Conservation (phyloP, 2,888 invertebrate genomes). For the Leucoma salicis region DNA sequence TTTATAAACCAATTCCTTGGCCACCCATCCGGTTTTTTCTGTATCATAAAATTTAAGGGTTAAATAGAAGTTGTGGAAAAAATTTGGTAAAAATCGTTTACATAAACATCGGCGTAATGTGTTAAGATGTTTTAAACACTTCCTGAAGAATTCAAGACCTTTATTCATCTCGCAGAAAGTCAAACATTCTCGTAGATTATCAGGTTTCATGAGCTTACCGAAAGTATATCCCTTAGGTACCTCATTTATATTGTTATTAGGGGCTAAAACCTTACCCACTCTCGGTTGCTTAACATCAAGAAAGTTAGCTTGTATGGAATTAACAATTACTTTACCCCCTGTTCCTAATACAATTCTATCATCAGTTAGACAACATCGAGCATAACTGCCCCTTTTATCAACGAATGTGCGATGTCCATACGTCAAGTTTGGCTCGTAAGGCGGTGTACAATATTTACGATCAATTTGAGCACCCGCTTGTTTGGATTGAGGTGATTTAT, state of each 20-base stretch:
- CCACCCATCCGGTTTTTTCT: slow-evolving; percentile 69
- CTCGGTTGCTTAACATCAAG: slow-evolving; percentile 51
- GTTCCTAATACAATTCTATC: slow-evolving; percentile 58
- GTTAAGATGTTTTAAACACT: slow-evolving; percentile 72
- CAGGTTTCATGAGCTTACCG: slow-evolving; percentile 66
- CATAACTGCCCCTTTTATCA: slow-evolving; percentile 73
- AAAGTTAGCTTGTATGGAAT: slow-evolving; percentile 65
- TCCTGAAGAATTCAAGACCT: slow-evolving; percentile 58
- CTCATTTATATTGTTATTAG: slow-evolving; percentile 70
- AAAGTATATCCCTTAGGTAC: slow-evolving; percentile 72
- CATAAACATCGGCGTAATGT: slow-evolving; percentile 56
- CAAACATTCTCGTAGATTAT: slow-evolving; percentile 71
- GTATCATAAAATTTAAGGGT: slow-evolving; percentile 57
- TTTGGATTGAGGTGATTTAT: slow-evolving; percentile 51
- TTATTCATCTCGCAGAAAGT: slow-evolving; percentile 54
- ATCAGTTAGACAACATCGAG: slow-evolving; percentile 67
- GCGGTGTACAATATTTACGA: slow-evolving; percentile 61
- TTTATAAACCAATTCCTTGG: slow-evolving; percentile 63
- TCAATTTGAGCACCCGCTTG: slow-evolving; percentile 46
- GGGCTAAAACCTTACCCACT: slow-evolving; percentile 65
- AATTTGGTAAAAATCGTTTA: slow-evolving; percentile 50
- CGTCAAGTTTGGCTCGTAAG: slow-evolving; percentile 63
- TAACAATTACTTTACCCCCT: slow-evolving; percentile 51
- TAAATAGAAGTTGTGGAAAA: slow-evolving; percentile 55
- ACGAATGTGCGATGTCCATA: slow-evolving; percentile 67